These are phyloP conservation scores for Elephantulus edwardii DNA, from an alignment of 2,113 vertebrate species.

Conservation along the genomic window DNA sequence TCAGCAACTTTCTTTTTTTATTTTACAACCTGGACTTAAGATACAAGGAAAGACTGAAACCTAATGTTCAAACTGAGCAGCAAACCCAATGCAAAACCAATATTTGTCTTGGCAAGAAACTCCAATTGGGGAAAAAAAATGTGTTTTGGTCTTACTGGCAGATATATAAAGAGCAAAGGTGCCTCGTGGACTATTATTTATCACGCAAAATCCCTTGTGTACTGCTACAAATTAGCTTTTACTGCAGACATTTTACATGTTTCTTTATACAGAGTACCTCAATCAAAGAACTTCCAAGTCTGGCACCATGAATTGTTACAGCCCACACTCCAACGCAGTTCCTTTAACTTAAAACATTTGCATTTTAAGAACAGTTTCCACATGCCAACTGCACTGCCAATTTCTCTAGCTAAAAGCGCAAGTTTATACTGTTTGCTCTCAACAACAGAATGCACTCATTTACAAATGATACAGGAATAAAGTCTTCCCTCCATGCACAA, in stretches of 20 bases:
- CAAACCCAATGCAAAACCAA: slow-evolving; percentile 10
- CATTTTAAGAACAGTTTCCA: slow-evolving; percentile 53
- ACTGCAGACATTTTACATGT: slow-evolving; percentile 20
- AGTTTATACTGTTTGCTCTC: slow-evolving; percentile 57
- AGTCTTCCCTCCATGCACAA: slow-evolving; percentile 31
- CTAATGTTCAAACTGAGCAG: slow-evolving; percentile 51
- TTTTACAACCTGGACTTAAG: slow-evolving; percentile 56
- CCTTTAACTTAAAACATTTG: slow-evolving; percentile 62
- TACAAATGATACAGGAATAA: slow-evolving; percentile 48
- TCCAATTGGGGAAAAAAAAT: slow-evolving; percentile 23
- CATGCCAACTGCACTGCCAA: slow-evolving; percentile 44
- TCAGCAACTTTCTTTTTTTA: slow-evolving; percentile 68
- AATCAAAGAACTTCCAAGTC: slow-evolving; percentile 44
- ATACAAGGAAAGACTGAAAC: slow-evolving; percentile 29
- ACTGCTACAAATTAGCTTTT: slow-evolving; percentile 60
- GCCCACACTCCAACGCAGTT: background rate
- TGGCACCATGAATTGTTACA: slow-evolving; percentile 44
- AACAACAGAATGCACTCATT: slow-evolving; percentile 45
- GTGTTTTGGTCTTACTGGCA: slow-evolving; percentile 1
- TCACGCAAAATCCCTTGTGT: slow-evolving; percentile 12
- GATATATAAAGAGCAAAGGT: slow-evolving; percentile 27
- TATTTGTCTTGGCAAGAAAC: slow-evolving; percentile 55
- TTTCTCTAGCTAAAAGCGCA: slow-evolving; percentile 48
- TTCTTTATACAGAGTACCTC: slow-evolving; percentile 48
- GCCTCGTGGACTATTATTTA: slow-evolving; percentile 43